These are phyloP conservation scores for Entomobrya multifasciata DNA, from an alignment of 2,888 invertebrate species.

Conservation along the genomic window DNA sequence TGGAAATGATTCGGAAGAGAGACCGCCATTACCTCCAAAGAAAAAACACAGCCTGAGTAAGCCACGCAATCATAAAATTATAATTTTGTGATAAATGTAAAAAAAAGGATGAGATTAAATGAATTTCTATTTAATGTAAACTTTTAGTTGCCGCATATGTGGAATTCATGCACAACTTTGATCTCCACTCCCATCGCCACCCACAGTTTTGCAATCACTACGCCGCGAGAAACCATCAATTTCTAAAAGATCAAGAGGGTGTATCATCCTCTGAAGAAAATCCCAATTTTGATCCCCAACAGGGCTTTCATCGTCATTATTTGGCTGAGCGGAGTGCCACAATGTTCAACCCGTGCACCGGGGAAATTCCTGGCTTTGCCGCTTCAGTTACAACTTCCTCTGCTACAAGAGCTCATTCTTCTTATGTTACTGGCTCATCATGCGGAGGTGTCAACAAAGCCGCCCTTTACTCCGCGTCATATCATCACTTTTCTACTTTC, in stretches of 20 bases:
- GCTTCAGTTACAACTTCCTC: constrained; percentile 31
- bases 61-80: too few species aligned
- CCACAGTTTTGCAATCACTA: constrained; percentile 78
- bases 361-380: constrained; percentile 68
- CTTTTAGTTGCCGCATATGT: constrained; percentile 79
- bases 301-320: constrained; percentile 72
- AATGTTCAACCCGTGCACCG: constrained; percentile 74
- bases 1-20: constrained; percentile 83
- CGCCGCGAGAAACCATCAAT: constrained; percentile 68
- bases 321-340: constrained; percentile 74
- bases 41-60: constrained; percentile 90
- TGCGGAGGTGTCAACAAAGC: constrained; percentile 53
- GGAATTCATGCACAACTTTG: constrained; percentile 79
- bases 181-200: constrained; percentile 76
- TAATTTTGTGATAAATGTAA: too few species aligned
- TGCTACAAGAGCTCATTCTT: constrained; percentile 19
- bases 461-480: constrained; percentile 74
- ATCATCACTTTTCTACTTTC: constrained; percentile 76
- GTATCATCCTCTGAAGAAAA: constrained; percentile 53
- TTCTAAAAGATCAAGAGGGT: constrained; percentile 57
- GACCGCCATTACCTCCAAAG: constrained; percentile 95
- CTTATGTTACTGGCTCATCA: constrained; percentile 15
- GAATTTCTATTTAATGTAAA: too few species aligned
- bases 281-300: constrained; percentile 5
- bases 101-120: too few species aligned